These are phyloP conservation scores for Amia ocellicauda DNA, from an alignment of 2,113 vertebrate species.

Conservation along the genomic window DNA sequence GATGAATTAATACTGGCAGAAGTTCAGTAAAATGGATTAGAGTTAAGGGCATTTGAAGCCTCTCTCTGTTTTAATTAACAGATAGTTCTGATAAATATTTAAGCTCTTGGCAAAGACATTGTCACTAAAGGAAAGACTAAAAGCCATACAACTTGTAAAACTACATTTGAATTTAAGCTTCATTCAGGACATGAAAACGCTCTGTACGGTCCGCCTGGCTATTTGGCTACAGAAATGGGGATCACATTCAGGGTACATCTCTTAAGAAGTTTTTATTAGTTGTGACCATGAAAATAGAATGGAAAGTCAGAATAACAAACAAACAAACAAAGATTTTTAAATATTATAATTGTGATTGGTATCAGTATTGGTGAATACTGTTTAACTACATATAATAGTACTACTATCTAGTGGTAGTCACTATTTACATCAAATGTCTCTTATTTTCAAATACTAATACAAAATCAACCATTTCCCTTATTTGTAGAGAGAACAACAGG, in stretches of 20 bases:
- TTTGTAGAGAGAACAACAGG: too few species aligned
- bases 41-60: constrained; percentile 51
- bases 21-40: constrained; percentile 56
- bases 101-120: constrained; percentile 51
- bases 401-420: too few species aligned
- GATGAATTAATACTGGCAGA: constrained; percentile 52
- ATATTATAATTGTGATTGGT: too few species aligned
- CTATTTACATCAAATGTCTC: too few species aligned
- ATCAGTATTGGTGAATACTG: too few species aligned
- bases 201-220: background rate
- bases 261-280: background rate
- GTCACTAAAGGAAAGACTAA: constrained; percentile 36
- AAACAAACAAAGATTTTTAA: too few species aligned
- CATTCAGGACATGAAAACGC: background rate
- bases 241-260: background rate
- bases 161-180: background rate
- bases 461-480: too few species aligned
- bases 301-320: too few species aligned
- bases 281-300: too few species aligned
- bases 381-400: too few species aligned
- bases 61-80: constrained; percentile 61
- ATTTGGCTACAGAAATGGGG: background rate
- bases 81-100: constrained; percentile 62
- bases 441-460: too few species aligned
- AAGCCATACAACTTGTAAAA: background rate